Evolutionary conservation across 2,888 invertebrate genomes (phyloP), one percentile per base, ranked within the genome.

Genomic region (Acronicta aceris): DNA sequence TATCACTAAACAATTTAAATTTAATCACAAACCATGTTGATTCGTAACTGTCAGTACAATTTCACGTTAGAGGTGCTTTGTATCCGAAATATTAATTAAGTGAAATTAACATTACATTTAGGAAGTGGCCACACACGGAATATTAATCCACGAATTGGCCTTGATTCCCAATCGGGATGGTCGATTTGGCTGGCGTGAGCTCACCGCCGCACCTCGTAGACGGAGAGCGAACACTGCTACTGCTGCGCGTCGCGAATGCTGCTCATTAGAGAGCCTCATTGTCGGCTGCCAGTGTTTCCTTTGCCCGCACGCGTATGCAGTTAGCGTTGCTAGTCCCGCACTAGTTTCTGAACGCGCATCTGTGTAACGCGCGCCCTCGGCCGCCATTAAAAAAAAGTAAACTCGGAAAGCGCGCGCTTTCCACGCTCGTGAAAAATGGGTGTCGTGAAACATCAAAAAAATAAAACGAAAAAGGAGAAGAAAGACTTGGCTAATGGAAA

Each of bases 281-380:
- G 85, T 81, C 74, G 81, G 80, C 77, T 72, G 89, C 84, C 92
- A 90, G 92, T 90, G 79, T 84, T 89, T 89, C 89, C 86, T 87
- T 38, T 84, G 87, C 84, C 81, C 89, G 86, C 86, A 81, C 90
- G 88, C 91, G 88, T 85, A 85, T 89, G 92, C 93, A 93, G 93
- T 89, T 89, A 88, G 84, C 93, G 93, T 91, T 89, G 87, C 93
- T 93, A 93, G 92, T 89, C 89, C 79, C 82, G 88, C 90, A 86
- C 91, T 93, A 94, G 94, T 93, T 91, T 85, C 81, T 85, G 91
- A 93, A 92, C 94, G 92, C 88, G 82, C 90, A 90, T 83, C 91
- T 89, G 91, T 88, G 90, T 83, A 71, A 81, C 80, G 78, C 86
- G 88, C 86, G 86, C 82, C 79, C 62, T 74, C 71, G 82, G 79